Percentiles rank a stretch among this genome's conserved stretches.
phyloP scores from a whole-genome alignment of 2,888 invertebrate species.

The Ophion costatus region DNA sequence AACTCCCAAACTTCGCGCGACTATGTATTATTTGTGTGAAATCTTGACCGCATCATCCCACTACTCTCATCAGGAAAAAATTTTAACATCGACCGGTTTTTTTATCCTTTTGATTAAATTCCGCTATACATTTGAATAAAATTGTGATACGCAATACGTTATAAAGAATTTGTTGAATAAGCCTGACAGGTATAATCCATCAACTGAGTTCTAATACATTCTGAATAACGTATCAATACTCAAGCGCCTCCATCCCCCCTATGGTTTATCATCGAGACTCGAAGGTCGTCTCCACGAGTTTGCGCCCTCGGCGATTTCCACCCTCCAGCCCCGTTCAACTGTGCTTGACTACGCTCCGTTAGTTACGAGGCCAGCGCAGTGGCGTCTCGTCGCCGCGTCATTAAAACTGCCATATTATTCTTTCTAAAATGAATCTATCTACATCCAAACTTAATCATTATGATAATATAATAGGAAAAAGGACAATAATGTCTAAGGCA shows the following conservation, averaged over 20 bases:
- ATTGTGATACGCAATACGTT: neutral
- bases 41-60: no score
- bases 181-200: neutral
- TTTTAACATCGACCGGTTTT: no score
- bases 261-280: neutral
- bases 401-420: neutral
- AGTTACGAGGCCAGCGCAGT: constrained; percentile 33
- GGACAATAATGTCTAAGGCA: neutral
- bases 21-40: no score
- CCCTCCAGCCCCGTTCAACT: constrained; percentile 17
- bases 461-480: neutral
- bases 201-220: neutral
- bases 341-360: constrained; percentile 2
- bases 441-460: neutral
- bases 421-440: neutral
- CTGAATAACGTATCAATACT: neutral
- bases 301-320: constrained; percentile 54
- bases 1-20: no score
- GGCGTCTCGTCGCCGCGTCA: constrained; percentile 21
- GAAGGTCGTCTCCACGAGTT: constrained; percentile 24
- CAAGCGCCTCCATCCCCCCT: neutral
- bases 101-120: neutral
- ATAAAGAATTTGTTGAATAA: neutral
- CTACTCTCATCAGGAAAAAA: no score
- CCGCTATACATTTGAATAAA: neutral